Evolutionary conservation across 2,888 invertebrate genomes (phyloP), one percentile per base, ranked within the genome.

Genomic region (Phoenoteleia sp.): DNA sequence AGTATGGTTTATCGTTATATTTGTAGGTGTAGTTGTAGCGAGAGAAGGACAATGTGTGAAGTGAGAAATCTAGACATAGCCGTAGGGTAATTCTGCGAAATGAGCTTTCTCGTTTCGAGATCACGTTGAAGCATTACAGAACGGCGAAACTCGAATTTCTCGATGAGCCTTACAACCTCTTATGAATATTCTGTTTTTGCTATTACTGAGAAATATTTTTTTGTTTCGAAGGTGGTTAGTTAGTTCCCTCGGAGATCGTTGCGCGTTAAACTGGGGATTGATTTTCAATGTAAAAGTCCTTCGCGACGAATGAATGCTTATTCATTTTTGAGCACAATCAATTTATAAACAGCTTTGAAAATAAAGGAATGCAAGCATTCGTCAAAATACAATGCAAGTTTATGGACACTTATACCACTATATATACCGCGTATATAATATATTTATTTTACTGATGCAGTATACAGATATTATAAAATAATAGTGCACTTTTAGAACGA

Each of bases 91-190:
- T 82, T 82, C 36, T 25, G 23, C 27, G 47, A 82, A 76, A 82
- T 82, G 81, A 82, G 76, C 71, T 82, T 82, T 69, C 64, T 82
- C 64, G 72, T 72, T 81, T 58, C 45, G 72, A 67, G 64, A 81
- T 74, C 72, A 66, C 58, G 58, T 33, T 66, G 58, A 67, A 54
- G 29, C 66, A 80, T 80, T 79, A 39, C 39, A 5, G 58, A 36
- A 25, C 27, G 29, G 25, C 13, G 23, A n/a, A 69, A 62, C 47
- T 42, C 33, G 58, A 79, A 71, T 27, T 62, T 69, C 33, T 62
- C 54, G 54, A 69, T 60, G 62, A 62, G 58, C 11, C 23, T n/a
- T 52, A 9, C 19, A 11, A 9, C 9, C 25, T 21, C 45, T 66
- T 42, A 66, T 56, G 29, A 56, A 56, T 69, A 69, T 54, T 54